A percentile compares a stretch with the other conserved stretches of the same genome.
Evolutionary conservation across 2,888 invertebrate species (phyloP).

Genomic region (Trichogramma dendrolimi): DNA sequence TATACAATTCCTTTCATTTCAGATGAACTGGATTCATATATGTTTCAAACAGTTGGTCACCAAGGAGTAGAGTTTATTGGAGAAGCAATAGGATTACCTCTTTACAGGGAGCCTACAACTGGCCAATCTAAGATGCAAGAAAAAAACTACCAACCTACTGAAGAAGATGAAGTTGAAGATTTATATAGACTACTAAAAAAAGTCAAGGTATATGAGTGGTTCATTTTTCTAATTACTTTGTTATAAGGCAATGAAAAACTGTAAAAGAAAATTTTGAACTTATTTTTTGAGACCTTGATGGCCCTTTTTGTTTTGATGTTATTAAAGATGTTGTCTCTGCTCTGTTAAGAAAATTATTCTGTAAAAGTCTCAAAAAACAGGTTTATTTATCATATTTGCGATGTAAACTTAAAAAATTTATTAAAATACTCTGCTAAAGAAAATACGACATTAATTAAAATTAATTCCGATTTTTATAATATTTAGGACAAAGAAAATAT

Average conservation of each 20-base stretch:
- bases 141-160: conserved; percentile 74
- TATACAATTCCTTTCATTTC: conserved; percentile 34
- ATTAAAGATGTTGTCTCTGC: too few relatives aligned
- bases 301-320: too few relatives aligned
- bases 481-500: conserved; percentile 67
- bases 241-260: background rate
- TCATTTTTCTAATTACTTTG: background rate
- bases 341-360: too few relatives aligned
- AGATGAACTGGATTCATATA: conserved; percentile 94
- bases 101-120: conserved; percentile 79
- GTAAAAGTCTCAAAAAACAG: too few relatives aligned
- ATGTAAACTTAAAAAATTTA: too few relatives aligned
- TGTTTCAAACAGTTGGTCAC: conserved; percentile 99
- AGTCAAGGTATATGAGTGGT: conserved; percentile 61
- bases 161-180: conserved; percentile 96
- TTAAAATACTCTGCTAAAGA: too few relatives aligned
- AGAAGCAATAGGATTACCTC: conserved; percentile 87
- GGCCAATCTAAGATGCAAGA: conserved; percentile 79
- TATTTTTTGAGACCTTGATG: too few relatives aligned
- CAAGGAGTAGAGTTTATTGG: conserved; percentile 89
- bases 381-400: too few relatives aligned
- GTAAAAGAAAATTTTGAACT: too few relatives aligned
- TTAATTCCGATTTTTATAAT: background rate
- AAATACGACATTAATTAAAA: too few relatives aligned
- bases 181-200: conserved; percentile 75